These are phyloP conservation scores for Drosophila willistoni DNA, from an alignment of 1,140 invertebrate genomes.

Conservation along the genomic window DNA sequence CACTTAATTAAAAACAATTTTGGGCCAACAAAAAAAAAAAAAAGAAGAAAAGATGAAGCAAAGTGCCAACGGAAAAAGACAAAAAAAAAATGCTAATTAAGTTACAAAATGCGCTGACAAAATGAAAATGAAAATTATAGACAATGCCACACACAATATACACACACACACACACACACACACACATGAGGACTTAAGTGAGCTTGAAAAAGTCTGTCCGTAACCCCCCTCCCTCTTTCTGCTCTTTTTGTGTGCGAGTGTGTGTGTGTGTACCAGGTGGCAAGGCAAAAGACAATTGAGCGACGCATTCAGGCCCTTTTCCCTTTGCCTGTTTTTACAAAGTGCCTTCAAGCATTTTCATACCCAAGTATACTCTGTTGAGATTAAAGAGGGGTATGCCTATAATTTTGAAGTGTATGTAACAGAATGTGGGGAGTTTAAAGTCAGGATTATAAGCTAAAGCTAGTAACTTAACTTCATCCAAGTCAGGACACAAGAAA, in stretches of 20 bases:
- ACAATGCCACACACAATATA: conserved; percentile 42
- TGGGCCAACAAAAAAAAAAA: conserved; percentile 7
- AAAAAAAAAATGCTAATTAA: conserved; percentile 69
- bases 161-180: conserved; percentile 7
- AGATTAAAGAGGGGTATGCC: not conserved
- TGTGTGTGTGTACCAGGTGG: conserved; percentile 61
- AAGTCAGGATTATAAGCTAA: too few relatives aligned
- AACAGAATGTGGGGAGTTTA: not conserved
- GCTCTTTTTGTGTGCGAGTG: conserved; percentile 6
- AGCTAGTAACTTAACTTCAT: too few relatives aligned
- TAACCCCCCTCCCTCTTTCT: not conserved
- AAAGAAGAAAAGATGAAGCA: conserved; percentile 21
- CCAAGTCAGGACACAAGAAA: too few relatives aligned
- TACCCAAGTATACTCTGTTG: not conserved
- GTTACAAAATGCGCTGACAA: conserved; percentile 70
- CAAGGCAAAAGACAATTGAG: conserved; percentile 49
- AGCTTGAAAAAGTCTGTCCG: conserved; percentile 43
- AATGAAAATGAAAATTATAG: conserved; percentile 72
- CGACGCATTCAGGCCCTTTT: conserved; percentile 17
- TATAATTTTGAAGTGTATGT: not conserved
- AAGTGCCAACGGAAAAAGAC: conserved; percentile 17
- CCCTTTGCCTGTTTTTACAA: conserved; percentile 35
- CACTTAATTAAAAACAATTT: conserved; percentile 53
- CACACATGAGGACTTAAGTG: conserved; percentile 37
- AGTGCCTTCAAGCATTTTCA: conserved; percentile 15